Evolutionary conservation across 2,797 vertebrate species (phyloP), one percentile per base, ranked within the genome.

Genomic region (Sebastiscus tertius): DNA sequence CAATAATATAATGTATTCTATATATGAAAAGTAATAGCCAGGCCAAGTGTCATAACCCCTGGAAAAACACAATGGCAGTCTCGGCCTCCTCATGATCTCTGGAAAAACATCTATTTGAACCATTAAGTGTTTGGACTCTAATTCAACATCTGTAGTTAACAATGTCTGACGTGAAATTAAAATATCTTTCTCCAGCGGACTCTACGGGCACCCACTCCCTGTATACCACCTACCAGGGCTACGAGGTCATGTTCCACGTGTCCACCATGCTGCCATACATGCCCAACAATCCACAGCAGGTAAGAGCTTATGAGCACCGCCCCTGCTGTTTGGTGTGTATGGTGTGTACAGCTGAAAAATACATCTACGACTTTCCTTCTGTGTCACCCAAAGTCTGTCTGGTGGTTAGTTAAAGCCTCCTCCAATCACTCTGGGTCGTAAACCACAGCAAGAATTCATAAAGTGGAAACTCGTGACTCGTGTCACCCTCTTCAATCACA

Each of bases 241-340:
- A 98, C 0, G 98, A 99, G 93, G 96, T 99, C 95, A 99, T 99
- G 98, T 99, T 99, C 95, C 98, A 99, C 0, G 97, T 99, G 20
- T 98, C 98, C 80, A 99, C 98, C 49, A 97, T 99, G 97, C 96
- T 99, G 67, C 98, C 98, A 0, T 99, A 98, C 85, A 99, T 98
- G 79, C 97, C 98, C 92, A 98, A 93, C 95, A 99, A 99, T 92
- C 96, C 97, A 24, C 98, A 99, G 89, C 98, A 99, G 98, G 98
- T 99, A 87, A 77, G 88, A 69, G 65, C 42, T 69, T 18, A 31
- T 26, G 13, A 72, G 46, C 75, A 8, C 3, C 59, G 11, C 8
- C 6, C 33, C n/a, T 63, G 52, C 60, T 18, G 10, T 55, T 54
- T 49, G 72, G 16, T 46, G 42, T 46, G 61, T 46, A 3, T 65